A percentile compares a stretch with the other conserved stretches of the same genome.
These are phyloP conservation scores for Amazona guildingii DNA, from an alignment of 2,113 vertebrate species.

Conservation along the genomic window DNA sequence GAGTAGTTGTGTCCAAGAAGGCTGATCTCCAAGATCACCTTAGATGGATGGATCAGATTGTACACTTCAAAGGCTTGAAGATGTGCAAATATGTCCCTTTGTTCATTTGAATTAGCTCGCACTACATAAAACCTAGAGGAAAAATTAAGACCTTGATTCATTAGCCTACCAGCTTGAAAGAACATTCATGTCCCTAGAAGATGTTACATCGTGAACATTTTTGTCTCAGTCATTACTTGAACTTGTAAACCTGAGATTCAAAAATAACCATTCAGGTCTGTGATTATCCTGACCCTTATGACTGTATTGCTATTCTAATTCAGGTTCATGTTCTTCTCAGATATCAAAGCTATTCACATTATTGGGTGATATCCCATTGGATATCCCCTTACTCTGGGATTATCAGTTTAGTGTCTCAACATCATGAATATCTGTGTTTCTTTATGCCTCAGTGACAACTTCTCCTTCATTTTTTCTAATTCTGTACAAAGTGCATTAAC, in stretches of 20 bases:
- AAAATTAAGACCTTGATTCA: background rate
- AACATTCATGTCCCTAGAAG: background rate
- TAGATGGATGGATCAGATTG: background rate
- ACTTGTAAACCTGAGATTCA: background rate
- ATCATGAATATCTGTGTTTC: background rate
- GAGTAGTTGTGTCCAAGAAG: background rate
- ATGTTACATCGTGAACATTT: background rate
- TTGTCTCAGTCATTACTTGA: background rate
- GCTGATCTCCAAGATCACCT: background rate
- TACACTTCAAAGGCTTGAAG: background rate
- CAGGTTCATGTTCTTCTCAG: background rate
- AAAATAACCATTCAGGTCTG: background rate
- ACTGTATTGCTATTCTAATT: background rate
- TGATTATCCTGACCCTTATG: background rate
- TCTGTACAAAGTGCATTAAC: background rate
- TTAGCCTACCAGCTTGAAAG: background rate
- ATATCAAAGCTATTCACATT: background rate
- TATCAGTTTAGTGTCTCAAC: background rate
- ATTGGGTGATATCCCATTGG: background rate
- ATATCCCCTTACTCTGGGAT: background rate
- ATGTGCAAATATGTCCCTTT: background rate
- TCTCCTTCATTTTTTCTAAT: background rate
- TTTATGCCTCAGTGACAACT: background rate
- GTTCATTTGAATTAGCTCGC: background rate
- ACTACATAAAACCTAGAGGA: background rate